Conservation (phyloP, 2,113 vertebrate species). For the Neopipo cinnamomea region DNA sequence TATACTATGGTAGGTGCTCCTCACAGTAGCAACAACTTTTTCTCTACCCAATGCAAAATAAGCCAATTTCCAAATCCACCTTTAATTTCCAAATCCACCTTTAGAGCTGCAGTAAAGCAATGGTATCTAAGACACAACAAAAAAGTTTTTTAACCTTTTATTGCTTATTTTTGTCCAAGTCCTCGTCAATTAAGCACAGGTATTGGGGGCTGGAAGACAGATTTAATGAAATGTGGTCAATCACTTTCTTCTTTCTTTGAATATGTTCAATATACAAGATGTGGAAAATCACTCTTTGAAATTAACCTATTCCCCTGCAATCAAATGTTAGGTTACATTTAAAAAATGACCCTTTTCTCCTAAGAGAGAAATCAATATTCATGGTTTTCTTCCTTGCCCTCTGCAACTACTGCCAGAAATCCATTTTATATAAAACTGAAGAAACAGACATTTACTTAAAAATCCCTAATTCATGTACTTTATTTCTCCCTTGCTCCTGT, state of each 20-base stretch:
- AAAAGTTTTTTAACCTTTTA: conserved; percentile 14
- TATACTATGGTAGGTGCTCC: background rate
- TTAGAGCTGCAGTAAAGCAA: background rate
- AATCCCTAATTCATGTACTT: background rate
- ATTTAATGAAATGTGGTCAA: background rate
- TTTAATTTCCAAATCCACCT: too few species aligned
- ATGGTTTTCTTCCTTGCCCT: background rate
- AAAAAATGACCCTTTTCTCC: conserved; percentile 17
- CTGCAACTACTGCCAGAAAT: background rate
- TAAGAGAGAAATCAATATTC: conserved; percentile 1
- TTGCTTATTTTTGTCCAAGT: background rate
- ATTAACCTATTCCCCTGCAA: conserved; percentile 21
- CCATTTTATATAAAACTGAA: background rate
- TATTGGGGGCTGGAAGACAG: background rate
- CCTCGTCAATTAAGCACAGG: background rate
- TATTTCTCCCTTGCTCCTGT: background rate
- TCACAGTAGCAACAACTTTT: background rate
- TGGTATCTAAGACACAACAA: background rate
- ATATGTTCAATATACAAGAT: background rate
- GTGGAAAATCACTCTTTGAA: background rate
- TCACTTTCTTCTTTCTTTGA: background rate
- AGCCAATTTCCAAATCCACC: background rate
- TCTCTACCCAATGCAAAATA: background rate
- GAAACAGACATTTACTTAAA: background rate
- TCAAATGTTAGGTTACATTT: background rate